phyloP scores from a whole-genome alignment of 30 jellyfish, hydroid and myxozoan genomes.

The Aurelia aurita region DNA sequence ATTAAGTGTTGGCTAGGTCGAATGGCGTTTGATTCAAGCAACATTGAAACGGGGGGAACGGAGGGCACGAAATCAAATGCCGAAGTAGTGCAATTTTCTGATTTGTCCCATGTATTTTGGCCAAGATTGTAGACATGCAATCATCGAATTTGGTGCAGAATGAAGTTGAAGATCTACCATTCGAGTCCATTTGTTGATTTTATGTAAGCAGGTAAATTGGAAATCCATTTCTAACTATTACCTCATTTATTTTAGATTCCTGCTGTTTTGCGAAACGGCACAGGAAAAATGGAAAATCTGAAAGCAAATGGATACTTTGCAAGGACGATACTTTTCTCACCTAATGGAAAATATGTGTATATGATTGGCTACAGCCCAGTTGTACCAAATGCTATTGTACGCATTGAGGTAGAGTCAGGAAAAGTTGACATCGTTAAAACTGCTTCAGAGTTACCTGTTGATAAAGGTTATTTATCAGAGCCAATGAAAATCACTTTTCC shows the following conservation, averaged over 20 bases:
- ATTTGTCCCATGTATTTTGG: no score
- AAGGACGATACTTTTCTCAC: conserved; percentile 38
- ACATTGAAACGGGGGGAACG: no score
- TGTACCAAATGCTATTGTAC: conserved; percentile 61
- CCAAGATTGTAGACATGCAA: no score
- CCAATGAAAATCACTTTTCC: conserved; percentile 71
- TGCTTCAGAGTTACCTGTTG: conserved; percentile 53
- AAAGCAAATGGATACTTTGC: conserved; percentile 48
- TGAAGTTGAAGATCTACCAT: no score
- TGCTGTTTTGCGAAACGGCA: conserved; percentile 17
- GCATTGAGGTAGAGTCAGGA: conserved; percentile 49
- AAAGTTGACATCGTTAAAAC: conserved; percentile 31
- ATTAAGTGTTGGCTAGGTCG: no score
- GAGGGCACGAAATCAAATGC: no score
- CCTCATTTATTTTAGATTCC: conserved; percentile 28
- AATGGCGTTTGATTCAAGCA: no score
- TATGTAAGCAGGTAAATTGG: no score
- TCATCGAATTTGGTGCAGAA: no score
- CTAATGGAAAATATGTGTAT: conserved; percentile 62
- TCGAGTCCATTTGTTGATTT: no score
- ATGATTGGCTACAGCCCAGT: conserved; percentile 65
- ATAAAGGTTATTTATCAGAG: conserved; percentile 65
- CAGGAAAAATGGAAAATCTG: conserved; percentile 54
- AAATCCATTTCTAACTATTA: no score
- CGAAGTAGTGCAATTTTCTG: no score